Conservation (phyloP, 2,888 invertebrate species). For the Pachymerium ferrugineum region DNA sequence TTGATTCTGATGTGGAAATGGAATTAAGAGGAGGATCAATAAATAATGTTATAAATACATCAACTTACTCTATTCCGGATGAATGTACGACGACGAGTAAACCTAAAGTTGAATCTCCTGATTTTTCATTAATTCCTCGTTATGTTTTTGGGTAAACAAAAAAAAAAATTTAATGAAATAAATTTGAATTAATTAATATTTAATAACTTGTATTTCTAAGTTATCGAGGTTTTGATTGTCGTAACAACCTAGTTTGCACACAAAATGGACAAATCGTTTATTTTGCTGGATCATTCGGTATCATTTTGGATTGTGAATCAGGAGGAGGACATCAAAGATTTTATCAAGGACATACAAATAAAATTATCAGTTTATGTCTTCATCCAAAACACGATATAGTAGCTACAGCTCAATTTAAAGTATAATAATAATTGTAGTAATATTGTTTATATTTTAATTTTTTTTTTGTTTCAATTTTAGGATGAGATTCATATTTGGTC, state of each 20-base stretch:
- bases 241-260: conserved; percentile 49
- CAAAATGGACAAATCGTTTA: conserved; percentile 48
- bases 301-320: conserved; percentile 46
- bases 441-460: neutral
- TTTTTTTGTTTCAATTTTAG: no score
- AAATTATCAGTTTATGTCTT: conserved; percentile 49
- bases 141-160: conserved; percentile 33
- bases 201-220: conserved; percentile 39
- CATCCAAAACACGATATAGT: conserved; percentile 48
- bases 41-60: no score
- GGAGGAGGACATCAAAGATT: conserved; percentile 47
- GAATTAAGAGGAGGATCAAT: no score
- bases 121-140: conserved; percentile 25
- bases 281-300: conserved; percentile 49
- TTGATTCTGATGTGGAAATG: conserved; percentile 33
- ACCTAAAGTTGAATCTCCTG: conserved; percentile 29
- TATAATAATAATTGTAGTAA: no score
- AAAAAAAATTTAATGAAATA: neutral
- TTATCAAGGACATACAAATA: conserved; percentile 50
- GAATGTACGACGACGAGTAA: neutral
- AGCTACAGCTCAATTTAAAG: conserved; percentile 52
- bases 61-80: no score
- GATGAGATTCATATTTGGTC: conserved; percentile 51
- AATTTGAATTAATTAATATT: neutral
- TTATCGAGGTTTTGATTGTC: conserved; percentile 50